A percentile compares a stretch with the other conserved stretches of the same genome.
These are phyloP conservation scores for Alectoris magna DNA, from an alignment of 2,797 vertebrate species.

Conservation along the genomic window DNA sequence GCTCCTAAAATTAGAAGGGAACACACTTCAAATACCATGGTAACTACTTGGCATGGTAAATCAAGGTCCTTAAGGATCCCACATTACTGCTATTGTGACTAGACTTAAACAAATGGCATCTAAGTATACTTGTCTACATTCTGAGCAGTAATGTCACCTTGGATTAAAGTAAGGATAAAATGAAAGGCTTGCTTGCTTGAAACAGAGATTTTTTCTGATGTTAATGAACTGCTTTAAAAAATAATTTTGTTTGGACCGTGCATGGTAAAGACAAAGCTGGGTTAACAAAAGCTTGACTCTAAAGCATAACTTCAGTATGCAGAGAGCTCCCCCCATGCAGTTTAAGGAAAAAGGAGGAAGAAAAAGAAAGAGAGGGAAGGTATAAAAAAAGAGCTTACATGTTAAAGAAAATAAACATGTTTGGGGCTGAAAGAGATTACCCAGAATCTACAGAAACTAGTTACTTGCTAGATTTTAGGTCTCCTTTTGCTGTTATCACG, in stretches of 20 bases:
- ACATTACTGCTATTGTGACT: constrained; percentile 53
- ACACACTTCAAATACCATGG: constrained; percentile 64
- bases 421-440: not conserved
- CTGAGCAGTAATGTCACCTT: constrained; percentile 30
- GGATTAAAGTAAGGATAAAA: constrained; percentile 48
- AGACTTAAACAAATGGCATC: constrained; percentile 24
- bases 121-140: constrained; percentile 33
- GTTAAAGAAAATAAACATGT: not conserved
- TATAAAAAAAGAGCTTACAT: not conserved
- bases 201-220: not conserved
- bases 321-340: not conserved
- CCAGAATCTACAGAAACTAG: not conserved
- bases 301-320: not conserved
- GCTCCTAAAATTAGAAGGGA: constrained; percentile 63
- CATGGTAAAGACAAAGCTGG: not conserved
- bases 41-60: constrained; percentile 60
- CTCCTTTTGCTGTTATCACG: not conserved
- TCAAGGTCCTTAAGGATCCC: constrained; percentile 42
- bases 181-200: not conserved
- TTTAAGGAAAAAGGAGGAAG: not conserved
- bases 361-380: not conserved
- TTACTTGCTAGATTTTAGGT: not conserved
- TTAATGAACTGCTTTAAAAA: constrained; percentile 39
- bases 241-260: constrained; percentile 1
- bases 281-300: not conserved